Base-by-base conservation (phyloP, 2,888 invertebrate genomes). In the Cephus pulcher region DNA sequence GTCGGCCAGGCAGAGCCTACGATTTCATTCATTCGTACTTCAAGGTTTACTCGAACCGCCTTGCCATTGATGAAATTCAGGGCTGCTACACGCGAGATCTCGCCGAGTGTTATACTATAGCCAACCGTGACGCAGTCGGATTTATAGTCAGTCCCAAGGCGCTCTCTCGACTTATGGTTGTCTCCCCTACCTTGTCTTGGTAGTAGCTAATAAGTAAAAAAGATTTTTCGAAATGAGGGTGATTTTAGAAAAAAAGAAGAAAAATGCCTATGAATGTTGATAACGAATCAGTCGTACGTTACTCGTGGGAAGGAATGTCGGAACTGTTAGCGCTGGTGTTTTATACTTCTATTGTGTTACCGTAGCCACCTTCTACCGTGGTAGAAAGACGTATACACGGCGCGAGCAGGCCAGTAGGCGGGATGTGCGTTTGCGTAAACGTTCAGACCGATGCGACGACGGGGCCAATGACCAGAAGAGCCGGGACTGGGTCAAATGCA, bases 401-500 rank as follows among this genome's bases (percentile, higher is more conserved):
- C 0, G 6, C 23, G 56, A 56, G 23, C 56, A 56, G 23, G 23
- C 56, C 56, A 9, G 56, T 56, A 23, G 56, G 56, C 56, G 56
- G 56, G 56, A 56, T 56, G 56, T 56, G 74, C 34, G 35, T 74
- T 74, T 74, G 74, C 34, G 74, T 74, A 74, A 74, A 74, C 74
- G 74, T 34, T 35, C 35, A 34, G 35, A 34, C 30, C 35, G 74
- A 34, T 74, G 35, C n/a, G 35, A 74, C 74, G 74, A 35, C 34
- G 71, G 56, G 71, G 74, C n/a, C 74, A 35, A 74, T 74, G 74
- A 74, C 74, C 74, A 34, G 35, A 6, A 34, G 37, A 34, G 35
- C 35, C n/a, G 74, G 74, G 74, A 74, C 74, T 74, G 74, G 74
- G 74, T 74, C 74, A 74, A 74, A 34, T 74, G 74, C 74, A 74